phyloP scores from a whole-genome alignment of 2,797 vertebrate genomes.

The Dicrostonyx torquatus region DNA sequence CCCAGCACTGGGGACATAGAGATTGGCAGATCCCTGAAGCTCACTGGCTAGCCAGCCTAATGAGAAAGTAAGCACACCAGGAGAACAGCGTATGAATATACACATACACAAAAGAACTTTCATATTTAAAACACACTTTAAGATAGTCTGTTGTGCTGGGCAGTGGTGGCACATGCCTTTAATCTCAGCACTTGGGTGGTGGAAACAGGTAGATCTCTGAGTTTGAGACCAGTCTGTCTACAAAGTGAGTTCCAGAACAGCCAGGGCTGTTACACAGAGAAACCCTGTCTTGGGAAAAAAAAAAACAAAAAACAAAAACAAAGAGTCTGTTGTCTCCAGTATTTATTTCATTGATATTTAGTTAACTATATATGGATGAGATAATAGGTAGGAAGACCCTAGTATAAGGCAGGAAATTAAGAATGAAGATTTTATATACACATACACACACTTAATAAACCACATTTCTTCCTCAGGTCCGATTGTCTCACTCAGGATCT shows the following conservation, averaged over 20 bases:
- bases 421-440: slow-evolving; percentile 26
- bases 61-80: not conserved
- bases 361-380: slow-evolving; percentile 26
- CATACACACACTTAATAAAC: slow-evolving; percentile 30
- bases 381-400: not conserved
- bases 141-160: not conserved
- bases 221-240: not conserved
- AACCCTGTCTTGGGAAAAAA: not conserved
- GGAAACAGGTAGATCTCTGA: not conserved
- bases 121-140: not conserved
- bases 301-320: not conserved
- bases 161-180: not conserved
- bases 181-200: not conserved
- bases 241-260: not conserved
- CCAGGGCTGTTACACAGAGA: not conserved
- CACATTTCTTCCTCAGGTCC: slow-evolving; percentile 88
- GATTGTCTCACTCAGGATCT: slow-evolving; percentile 95
- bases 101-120: not conserved
- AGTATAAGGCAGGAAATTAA: not conserved
- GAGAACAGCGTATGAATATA: not conserved
- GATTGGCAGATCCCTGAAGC: not conserved
- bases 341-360: slow-evolving; percentile 19
- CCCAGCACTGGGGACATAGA: not conserved
- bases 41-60: not conserved
- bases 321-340: slow-evolving; percentile 23